A percentile compares a stretch with the other conserved stretches of the same genome.
phyloP scores from a whole-genome alignment of 1,140 invertebrate species.

The Archivesica marissinica region DNA sequence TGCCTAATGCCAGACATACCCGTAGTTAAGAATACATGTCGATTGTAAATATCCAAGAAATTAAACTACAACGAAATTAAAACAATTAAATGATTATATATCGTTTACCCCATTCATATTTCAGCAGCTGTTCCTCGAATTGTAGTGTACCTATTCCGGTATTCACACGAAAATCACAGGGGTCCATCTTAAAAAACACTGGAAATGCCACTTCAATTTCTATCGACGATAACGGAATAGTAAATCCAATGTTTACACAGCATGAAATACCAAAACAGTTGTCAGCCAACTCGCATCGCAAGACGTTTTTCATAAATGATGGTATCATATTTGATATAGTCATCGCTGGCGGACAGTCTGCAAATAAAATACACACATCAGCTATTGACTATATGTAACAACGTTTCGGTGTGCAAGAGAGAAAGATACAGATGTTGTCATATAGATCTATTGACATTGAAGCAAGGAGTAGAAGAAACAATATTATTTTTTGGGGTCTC shows the following conservation, averaged over 20 bases:
- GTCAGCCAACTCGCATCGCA: conserved; percentile 56
- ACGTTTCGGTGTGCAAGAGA: too few relatives aligned
- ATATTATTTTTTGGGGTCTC: too few relatives aligned
- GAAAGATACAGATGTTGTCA: too few relatives aligned
- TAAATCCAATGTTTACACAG: conserved; percentile 58
- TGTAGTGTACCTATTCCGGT: background rate
- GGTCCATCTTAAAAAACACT: conserved; percentile 24
- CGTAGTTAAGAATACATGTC: background rate
- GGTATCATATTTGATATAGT: conserved; percentile 57
- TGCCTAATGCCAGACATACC: background rate
- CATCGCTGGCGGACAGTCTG: conserved; percentile 63
- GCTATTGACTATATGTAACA: too few relatives aligned
- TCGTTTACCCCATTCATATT: conserved; percentile 64
- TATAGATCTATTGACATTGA: too few relatives aligned
- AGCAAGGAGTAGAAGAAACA: too few relatives aligned
- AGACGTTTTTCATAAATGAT: conserved; percentile 5
- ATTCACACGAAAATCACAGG: conserved; percentile 11
- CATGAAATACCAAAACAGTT: conserved; percentile 65
- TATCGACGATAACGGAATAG: conserved; percentile 49
- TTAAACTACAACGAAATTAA: background rate
- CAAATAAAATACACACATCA: too few relatives aligned
- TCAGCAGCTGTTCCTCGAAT: conserved; percentile 55
- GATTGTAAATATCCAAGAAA: background rate
- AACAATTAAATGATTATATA: background rate
- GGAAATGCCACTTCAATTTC: background rate